phyloP scores from a whole-genome alignment of 1,140 invertebrate species.

The Anastatus disparis region DNA sequence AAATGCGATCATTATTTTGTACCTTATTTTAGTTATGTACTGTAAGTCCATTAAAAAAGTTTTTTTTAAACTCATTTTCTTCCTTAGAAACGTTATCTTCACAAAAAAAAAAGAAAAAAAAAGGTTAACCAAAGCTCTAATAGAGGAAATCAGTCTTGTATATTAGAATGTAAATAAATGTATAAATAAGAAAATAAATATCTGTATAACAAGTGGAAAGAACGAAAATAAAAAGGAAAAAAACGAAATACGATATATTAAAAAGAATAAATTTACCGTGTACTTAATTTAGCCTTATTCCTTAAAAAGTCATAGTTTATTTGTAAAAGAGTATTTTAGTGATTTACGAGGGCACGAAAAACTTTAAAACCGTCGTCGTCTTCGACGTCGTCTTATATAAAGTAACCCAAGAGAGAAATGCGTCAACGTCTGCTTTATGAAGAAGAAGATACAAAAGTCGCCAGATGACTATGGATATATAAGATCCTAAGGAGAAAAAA shows the following conservation, averaged over 20 bases:
- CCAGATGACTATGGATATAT: slow-evolving; percentile 10
- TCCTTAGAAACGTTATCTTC: too few relatives aligned
- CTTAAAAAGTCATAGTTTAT: not conserved
- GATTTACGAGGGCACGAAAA: slow-evolving; percentile 20
- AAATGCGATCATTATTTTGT: too few relatives aligned
- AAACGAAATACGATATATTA: not conserved
- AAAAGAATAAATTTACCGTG: not conserved
- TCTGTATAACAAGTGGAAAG: slow-evolving; percentile 13
- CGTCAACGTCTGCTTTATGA: too few relatives aligned
- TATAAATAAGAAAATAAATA: slow-evolving; percentile 53
- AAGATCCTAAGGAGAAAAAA: slow-evolving; percentile 1
- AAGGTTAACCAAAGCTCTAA: not conserved
- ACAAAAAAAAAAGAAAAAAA: not conserved
- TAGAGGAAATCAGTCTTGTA: slow-evolving; percentile 53
- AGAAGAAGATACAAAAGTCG: not conserved
- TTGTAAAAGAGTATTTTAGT: slow-evolving; percentile 10
- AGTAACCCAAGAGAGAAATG: slow-evolving; percentile 3
- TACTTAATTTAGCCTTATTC: slow-evolving; percentile 4
- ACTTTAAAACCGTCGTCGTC: too few relatives aligned
- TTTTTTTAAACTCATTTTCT: too few relatives aligned
- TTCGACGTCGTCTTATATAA: not conserved
- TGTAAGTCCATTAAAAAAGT: too few relatives aligned
- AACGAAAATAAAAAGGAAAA: slow-evolving; percentile 11
- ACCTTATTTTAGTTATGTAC: too few relatives aligned
- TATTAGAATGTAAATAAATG: slow-evolving; percentile 67